Percentiles rank a stretch among this genome's conserved stretches.
These are phyloP conservation scores for Colius striatus DNA, from an alignment of 2,113 vertebrate species.

Conservation along the genomic window DNA sequence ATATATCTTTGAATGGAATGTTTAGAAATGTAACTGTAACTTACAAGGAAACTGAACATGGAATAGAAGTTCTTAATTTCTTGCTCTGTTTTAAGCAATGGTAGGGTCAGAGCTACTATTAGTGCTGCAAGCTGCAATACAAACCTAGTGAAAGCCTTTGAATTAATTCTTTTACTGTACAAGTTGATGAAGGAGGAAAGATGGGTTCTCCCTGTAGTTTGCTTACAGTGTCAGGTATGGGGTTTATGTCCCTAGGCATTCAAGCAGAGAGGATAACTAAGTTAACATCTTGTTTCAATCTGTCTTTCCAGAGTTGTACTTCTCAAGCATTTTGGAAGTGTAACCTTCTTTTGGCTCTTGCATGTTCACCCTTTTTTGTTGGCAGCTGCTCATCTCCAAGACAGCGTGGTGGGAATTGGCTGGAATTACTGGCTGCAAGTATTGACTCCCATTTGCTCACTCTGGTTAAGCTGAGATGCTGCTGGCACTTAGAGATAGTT, in stretches of 20 bases:
- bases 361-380: background rate
- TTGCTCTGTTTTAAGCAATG: background rate
- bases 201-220: background rate
- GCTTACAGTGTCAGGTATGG: background rate
- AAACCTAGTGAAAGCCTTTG: background rate
- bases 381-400: constrained; percentile 1
- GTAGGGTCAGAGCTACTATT: background rate
- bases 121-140: background rate
- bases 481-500: constrained; percentile 49
- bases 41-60: background rate
- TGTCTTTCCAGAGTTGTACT: background rate
- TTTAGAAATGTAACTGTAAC: background rate
- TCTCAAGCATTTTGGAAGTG: background rate
- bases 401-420: background rate
- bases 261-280: background rate
- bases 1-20: background rate
- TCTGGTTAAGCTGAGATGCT: constrained; percentile 35
- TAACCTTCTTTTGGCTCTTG: background rate
- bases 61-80: background rate
- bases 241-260: background rate
- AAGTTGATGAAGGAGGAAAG: background rate
- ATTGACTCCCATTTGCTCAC: background rate
- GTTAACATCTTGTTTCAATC: background rate
- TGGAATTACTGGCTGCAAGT: constrained; percentile 25
- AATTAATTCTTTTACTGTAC: background rate